Conservation (phyloP, 1,140 invertebrate species). For the Lepidurus couesii region DNA sequence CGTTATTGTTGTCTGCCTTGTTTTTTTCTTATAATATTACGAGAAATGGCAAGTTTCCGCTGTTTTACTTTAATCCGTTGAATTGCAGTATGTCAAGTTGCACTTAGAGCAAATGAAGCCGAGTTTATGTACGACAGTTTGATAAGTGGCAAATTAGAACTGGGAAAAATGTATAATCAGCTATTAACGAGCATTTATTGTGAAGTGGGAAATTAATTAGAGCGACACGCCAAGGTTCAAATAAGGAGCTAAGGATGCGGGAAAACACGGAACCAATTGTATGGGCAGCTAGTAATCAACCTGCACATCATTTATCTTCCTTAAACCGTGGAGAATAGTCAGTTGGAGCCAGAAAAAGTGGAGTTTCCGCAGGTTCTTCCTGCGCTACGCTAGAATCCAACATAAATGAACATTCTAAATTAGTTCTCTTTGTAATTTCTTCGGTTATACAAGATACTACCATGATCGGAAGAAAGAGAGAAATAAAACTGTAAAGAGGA, state of each 20-base stretch:
- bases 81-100: too few species aligned
- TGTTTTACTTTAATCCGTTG: too few species aligned
- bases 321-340: background rate
- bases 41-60: too few species aligned
- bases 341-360: background rate
- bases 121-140: background rate
- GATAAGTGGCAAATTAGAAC: background rate
- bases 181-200: background rate
- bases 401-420: too few species aligned
- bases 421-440: too few species aligned
- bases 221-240: background rate
- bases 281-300: background rate
- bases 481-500: too few species aligned
- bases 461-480: too few species aligned
- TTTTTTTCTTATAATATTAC: too few species aligned
- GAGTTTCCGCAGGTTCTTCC: background rate
- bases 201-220: background rate
- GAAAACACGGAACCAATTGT: background rate
- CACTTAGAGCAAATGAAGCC: background rate
- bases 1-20: too few species aligned
- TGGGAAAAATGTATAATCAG: background rate
- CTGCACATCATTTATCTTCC: conserved; percentile 15
- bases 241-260: background rate
- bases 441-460: too few species aligned
- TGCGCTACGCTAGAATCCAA: background rate